Evolutionary conservation across 1,140 invertebrate species (phyloP), one percentile per base, ranked within the genome.

Genomic region (Anadara kagoshimensis): DNA sequence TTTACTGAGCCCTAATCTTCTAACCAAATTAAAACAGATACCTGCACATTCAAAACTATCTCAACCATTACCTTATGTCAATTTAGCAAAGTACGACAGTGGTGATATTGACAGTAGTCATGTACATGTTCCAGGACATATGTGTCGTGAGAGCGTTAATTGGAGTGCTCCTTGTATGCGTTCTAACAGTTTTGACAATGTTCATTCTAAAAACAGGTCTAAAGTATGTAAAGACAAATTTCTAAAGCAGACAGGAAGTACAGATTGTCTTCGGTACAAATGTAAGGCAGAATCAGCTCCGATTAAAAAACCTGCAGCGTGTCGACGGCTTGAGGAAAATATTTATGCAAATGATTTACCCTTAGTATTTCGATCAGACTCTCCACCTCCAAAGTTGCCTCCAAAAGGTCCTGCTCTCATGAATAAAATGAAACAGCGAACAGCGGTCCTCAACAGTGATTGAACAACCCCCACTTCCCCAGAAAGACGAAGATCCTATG

Each of bases 61-160:
- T 47, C 80, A 81, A 49, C 85, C 85, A 20, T 68, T 87, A 12
- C 85, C 85, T 3, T 87, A 87, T 80, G 84, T 87, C 14, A 87
- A 87, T 59, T 68, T 87, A 53, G 80, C 77, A 20, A 83, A 82
- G 58, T 87, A 82, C 73, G 85, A 86, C 79, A 76, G 77, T 44
- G 75, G 70, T 14, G 82, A 82, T 71, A 74, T 78, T 14, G 76
- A 79, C 26, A 79, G 76, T 29, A 75, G 76, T 64, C 82, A 82
- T 78, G 80, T 85, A 14, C 73, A 85, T 74, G 64, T 86, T 43
- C 68, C 73, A 20, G 69, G 75, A 0, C 49, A 58, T 1, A 22
- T 41, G 18, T 49, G 26, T 18, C 45, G 18, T 22, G 61, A 70
- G 20, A 51, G 53, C 11, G 73, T 58, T n/a, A 66, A 63, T 18